phyloP scores from a whole-genome alignment of 1,140 invertebrate species.

The Pogonomyrmex barbatus region DNA sequence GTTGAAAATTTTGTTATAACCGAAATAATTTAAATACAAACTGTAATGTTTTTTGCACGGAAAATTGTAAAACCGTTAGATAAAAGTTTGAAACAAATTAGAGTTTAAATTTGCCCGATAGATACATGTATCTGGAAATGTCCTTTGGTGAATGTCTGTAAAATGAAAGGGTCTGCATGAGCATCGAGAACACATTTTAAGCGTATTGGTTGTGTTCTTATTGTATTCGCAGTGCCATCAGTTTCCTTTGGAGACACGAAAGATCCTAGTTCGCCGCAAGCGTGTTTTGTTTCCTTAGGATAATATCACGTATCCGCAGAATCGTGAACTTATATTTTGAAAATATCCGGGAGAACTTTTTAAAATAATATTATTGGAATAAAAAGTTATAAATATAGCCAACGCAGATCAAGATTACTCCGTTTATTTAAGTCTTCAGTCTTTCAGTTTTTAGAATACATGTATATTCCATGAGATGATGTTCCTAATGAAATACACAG shows the following conservation, averaged over 20 bases:
- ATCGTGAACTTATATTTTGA: conserved; percentile 11
- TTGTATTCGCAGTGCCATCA: conserved; percentile 49
- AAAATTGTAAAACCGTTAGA: background rate
- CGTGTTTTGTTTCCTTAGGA: conserved; percentile 61
- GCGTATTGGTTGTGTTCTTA: conserved; percentile 70
- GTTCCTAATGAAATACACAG: background rate
- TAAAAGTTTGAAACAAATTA: background rate
- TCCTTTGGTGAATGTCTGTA: background rate
- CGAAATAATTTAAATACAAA: no score
- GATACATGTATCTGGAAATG: background rate
- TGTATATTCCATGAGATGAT: background rate
- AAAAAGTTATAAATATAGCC: background rate
- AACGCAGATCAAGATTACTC: background rate
- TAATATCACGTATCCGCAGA: conserved; percentile 38
- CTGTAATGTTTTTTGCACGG: background rate
- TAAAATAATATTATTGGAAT: background rate
- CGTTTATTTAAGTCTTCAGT: background rate
- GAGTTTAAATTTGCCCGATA: background rate
- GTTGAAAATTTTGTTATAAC: conserved; percentile 16
- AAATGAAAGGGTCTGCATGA: background rate
- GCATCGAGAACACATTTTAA: conserved; percentile 66
- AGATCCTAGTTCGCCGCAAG: conserved; percentile 23
- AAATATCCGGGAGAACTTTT: conserved; percentile 25
- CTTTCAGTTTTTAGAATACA: background rate
- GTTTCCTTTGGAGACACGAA: conserved; percentile 42